Conservation (phyloP, 2,113 vertebrate species). For the Grammatotria lemairii region DNA sequence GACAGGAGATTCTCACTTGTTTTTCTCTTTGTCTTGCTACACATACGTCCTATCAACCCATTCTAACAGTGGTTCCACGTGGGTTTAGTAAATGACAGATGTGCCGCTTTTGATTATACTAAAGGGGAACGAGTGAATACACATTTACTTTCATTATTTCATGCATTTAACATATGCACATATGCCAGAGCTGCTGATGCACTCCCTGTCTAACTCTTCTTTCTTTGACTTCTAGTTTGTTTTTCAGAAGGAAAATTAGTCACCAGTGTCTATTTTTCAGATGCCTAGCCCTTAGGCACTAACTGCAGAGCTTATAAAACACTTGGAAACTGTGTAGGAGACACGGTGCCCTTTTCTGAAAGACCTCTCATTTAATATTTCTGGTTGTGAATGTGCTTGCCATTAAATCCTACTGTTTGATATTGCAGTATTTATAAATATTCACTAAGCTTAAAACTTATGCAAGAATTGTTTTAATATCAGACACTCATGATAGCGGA, state of each 20-base stretch:
- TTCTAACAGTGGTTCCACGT: fast-evolving
- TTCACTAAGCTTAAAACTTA: background rate
- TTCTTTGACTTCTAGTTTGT: background rate
- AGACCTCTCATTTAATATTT: background rate
- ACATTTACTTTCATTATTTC: background rate
- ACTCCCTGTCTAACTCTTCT: background rate
- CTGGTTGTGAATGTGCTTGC: background rate
- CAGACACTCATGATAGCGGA: fast-evolving
- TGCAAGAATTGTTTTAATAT: background rate
- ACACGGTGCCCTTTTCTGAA: background rate
- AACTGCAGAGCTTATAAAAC: background rate
- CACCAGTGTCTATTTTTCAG: background rate
- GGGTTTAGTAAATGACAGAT: background rate
- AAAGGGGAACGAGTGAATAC: background rate
- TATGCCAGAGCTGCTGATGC: background rate
- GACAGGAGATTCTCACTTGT: background rate
- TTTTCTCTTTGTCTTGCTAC: background rate
- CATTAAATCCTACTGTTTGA: background rate
- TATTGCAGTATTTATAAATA: background rate
- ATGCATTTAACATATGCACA: background rate
- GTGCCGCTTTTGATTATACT: background rate
- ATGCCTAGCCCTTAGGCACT: background rate
- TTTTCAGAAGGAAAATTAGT: background rate
- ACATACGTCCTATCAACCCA: background rate
- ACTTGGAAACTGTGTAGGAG: background rate